Conservation (phyloP, 1,140 invertebrate species). For the Drosophila mayri region DNA sequence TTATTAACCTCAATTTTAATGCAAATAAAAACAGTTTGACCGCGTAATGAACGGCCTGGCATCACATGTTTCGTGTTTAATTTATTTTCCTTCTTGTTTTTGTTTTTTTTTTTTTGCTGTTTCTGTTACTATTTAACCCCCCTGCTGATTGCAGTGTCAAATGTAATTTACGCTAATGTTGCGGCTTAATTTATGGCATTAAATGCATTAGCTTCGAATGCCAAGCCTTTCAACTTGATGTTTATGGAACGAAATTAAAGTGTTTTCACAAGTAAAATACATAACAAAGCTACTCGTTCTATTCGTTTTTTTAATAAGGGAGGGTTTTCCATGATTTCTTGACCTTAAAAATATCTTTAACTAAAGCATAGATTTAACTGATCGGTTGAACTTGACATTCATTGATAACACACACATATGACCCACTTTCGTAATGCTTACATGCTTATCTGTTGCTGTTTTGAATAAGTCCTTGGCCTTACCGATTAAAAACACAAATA, state of each 20-base stretch:
- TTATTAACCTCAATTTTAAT: constrained; percentile 74
- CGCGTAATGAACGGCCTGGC: constrained; percentile 42
- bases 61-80: constrained; percentile 23
- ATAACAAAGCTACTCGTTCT: no score
- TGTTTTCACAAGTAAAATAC: neutral
- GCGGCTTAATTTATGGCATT: constrained; percentile 40
- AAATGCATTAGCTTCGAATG: constrained; percentile 26
- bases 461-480: constrained; percentile 27
- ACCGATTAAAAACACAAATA: constrained; percentile 7
- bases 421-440: constrained; percentile 4
- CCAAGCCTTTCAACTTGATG: neutral
- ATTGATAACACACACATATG: neutral
- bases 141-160: constrained; percentile 23
- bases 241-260: no score
- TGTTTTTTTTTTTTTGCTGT: no score
- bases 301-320: no score
- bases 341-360: neutral
- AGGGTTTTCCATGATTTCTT: neutral
- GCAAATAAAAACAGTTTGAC: constrained; percentile 62
- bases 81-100: neutral
- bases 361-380: neutral
- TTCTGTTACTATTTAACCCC: neutral
- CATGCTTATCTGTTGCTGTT: constrained; percentile 17
- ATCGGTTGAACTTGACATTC: constrained; percentile 22
- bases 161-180: constrained; percentile 41